phyloP scores from a whole-genome alignment of 2,888 invertebrate genomes.

The Candidula unifasciata region DNA sequence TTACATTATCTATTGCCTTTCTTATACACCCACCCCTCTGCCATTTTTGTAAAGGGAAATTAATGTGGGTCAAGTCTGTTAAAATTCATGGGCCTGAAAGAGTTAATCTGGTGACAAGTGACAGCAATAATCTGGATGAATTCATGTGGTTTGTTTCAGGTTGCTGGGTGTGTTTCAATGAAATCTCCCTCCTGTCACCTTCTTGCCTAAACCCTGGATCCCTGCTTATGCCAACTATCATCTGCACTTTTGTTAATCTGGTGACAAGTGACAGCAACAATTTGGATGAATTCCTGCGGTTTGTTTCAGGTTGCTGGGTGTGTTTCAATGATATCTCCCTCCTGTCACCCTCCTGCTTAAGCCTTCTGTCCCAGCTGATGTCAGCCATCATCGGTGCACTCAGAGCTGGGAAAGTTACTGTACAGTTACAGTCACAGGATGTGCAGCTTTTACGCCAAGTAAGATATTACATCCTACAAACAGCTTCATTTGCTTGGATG shows the following conservation, averaged over 20 bases:
- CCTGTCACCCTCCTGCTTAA: slow-evolving; percentile 68
- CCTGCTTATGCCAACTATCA: slow-evolving; percentile 69
- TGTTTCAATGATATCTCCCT: slow-evolving; percentile 72
- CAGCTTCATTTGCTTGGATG: background rate
- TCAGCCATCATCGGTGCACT: slow-evolving; percentile 70
- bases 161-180: slow-evolving; percentile 75
- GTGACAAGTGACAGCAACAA: too few species aligned
- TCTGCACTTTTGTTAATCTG: slow-evolving; percentile 60
- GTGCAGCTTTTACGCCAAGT: slow-evolving; percentile 65
- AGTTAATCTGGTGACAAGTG: too few species aligned
- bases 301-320: slow-evolving; percentile 72
- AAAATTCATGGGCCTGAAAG: too few species aligned
- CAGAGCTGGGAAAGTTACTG: slow-evolving; percentile 66
- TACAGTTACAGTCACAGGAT: slow-evolving; percentile 70
- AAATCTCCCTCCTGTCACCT: slow-evolving; percentile 66
- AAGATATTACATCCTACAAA: background rate
- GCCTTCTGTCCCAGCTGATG: slow-evolving; percentile 73
- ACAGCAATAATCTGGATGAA: too few species aligned
- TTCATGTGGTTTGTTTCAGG: slow-evolving; percentile 59
- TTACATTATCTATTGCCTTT: too few species aligned
- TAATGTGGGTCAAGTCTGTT: too few species aligned
- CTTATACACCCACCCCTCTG: too few species aligned
- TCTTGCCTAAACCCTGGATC: slow-evolving; percentile 72
- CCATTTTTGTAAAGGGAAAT: too few species aligned
- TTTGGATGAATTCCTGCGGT: background rate